Conservation (phyloP, 2,888 invertebrate genomes). For the Lapara coniferarum region DNA sequence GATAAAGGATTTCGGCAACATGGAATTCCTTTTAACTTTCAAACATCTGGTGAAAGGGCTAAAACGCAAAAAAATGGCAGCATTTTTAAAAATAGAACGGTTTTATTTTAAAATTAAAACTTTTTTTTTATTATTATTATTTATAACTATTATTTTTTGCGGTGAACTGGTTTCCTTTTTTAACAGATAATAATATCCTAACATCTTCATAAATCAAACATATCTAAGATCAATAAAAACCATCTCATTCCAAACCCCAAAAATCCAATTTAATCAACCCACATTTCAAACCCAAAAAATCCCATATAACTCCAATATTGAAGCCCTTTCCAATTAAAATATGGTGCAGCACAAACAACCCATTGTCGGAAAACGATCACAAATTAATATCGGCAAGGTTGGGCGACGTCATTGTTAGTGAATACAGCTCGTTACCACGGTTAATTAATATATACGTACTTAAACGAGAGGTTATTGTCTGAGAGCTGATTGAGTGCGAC, state of each 20-base stretch:
- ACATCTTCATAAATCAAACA: no score
- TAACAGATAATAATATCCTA: no score
- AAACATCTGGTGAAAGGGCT: background rate
- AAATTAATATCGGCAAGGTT: constrained; percentile 26
- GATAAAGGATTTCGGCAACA: constrained; percentile 12
- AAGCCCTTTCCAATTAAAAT: constrained; percentile 28
- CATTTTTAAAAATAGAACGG: background rate
- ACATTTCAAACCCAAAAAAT: no score
- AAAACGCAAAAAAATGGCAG: background rate
- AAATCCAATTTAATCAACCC: no score
- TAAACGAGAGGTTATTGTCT: constrained; percentile 7
- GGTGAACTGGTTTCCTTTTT: no score
- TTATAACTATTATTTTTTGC: no score
- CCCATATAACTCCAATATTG: background rate
- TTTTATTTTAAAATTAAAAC: background rate
- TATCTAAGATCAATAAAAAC: no score
- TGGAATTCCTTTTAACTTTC: constrained; percentile 12
- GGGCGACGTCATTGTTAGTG: constrained; percentile 22
- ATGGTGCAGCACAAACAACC: constrained; percentile 24
- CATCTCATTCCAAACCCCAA: no score
- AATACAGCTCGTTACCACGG: constrained; percentile 26
- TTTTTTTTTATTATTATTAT: no score
- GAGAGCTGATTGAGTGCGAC: background rate
- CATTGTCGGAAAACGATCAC: constrained; percentile 16
- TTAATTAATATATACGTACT: constrained; percentile 22